A percentile compares a stretch with the other conserved stretches of the same genome.
Conservation (phyloP, 2,888 invertebrate genomes). For the Torymus auratus region DNA sequence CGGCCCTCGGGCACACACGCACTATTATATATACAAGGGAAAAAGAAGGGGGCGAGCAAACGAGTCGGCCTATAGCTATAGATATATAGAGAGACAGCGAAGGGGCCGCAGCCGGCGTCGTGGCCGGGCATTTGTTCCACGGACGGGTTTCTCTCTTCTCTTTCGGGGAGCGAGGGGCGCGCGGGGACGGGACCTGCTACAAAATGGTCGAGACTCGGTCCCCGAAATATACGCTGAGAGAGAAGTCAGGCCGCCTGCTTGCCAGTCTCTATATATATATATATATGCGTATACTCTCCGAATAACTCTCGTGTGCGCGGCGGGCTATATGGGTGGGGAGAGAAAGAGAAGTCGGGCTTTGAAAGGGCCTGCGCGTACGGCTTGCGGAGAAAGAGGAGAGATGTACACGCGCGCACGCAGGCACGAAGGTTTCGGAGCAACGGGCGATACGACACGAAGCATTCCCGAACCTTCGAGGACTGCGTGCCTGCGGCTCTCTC, state of each 20-base stretch:
- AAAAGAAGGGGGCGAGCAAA: neutral
- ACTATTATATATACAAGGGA: neutral
- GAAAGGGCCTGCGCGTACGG: no score
- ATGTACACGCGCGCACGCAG: neutral
- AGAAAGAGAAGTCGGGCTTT: neutral
- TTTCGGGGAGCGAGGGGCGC: constrained; percentile 4
- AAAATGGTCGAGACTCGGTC: constrained; percentile 44
- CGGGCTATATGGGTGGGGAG: constrained; percentile 7
- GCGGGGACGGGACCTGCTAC: constrained; percentile 45
- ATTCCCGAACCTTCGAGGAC: constrained; percentile 45
- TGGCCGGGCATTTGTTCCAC: neutral
- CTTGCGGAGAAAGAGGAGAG: neutral
- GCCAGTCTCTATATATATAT: no score
- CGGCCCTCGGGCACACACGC: neutral
- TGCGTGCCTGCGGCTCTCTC: no score
- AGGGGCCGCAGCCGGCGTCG: constrained; percentile 22
- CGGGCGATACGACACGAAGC: constrained; percentile 28
- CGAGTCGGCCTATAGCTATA: neutral
- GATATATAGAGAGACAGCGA: neutral
- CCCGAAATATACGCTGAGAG: no score
- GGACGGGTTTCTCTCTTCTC: constrained; percentile 15
- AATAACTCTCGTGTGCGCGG: neutral
- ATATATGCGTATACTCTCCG: no score
- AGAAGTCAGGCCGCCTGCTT: no score
- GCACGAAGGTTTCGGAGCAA: neutral